Conservation (phyloP, 2,797 vertebrate genomes). For the Phaenicophaeus curvirostris region DNA sequence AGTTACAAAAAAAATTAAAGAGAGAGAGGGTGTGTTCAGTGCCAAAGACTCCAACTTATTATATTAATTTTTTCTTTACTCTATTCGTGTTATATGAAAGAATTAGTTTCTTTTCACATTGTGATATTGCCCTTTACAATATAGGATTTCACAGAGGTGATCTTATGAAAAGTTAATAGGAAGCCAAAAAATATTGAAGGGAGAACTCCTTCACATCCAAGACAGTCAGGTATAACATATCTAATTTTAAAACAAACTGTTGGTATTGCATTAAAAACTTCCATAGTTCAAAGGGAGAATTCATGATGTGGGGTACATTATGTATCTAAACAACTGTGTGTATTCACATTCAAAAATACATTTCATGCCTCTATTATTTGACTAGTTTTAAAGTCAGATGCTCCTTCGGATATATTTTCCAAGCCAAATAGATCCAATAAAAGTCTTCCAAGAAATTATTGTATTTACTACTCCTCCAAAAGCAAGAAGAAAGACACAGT, state of each 20-base stretch:
- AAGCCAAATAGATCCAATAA: not conserved
- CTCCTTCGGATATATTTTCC: not conserved
- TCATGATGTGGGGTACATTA: not conserved
- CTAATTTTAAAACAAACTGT: conserved; percentile 58
- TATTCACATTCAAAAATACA: not conserved
- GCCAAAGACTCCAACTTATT: not conserved
- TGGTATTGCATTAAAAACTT: conserved; percentile 63
- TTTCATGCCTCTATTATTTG: not conserved
- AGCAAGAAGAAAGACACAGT: not conserved
- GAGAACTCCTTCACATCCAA: conserved; percentile 16
- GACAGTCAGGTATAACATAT: not conserved
- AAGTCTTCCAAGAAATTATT: not conserved
- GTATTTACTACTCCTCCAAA: not conserved
- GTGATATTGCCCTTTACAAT: not conserved
- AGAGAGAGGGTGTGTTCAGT: too few relatives aligned
- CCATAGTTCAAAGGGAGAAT: conserved; percentile 29
- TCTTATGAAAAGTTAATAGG: not conserved
- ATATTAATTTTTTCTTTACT: not conserved
- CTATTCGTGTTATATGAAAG: not conserved
- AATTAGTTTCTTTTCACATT: not conserved
- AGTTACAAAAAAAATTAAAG: not conserved
- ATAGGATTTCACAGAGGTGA: not conserved
- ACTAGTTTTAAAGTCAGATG: not conserved
- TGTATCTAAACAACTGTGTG: not conserved
- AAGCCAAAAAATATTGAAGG: not conserved